phyloP scores from a whole-genome alignment of 2,888 invertebrate species.

The Thera britannica region DNA sequence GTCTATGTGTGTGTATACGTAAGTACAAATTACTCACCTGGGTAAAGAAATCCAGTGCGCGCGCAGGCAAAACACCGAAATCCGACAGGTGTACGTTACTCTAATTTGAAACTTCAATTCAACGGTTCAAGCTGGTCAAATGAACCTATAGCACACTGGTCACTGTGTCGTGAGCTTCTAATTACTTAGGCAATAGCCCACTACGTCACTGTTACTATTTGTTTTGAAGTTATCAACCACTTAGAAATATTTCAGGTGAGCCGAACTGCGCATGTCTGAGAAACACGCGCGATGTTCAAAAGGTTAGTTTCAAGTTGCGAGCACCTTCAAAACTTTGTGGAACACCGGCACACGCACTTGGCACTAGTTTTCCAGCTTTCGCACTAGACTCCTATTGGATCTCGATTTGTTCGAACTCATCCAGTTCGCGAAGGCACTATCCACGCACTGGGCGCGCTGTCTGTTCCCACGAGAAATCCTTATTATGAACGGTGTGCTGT shows the following conservation, averaged over 20 bases:
- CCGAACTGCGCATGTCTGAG: constrained; percentile 78
- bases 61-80: constrained; percentile 80
- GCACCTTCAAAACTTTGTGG: constrained; percentile 63
- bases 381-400: constrained; percentile 70
- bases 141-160: constrained; percentile 40
- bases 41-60: constrained; percentile 76
- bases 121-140: constrained; percentile 47
- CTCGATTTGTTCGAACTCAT: constrained; percentile 60
- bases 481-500: constrained; percentile 58
- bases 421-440: constrained; percentile 48
- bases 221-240: constrained; percentile 79
- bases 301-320: constrained; percentile 79
- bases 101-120: constrained; percentile 62
- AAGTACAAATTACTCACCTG: constrained; percentile 63
- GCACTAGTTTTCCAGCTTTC: constrained; percentile 53
- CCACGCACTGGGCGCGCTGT: constrained; percentile 52
- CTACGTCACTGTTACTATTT: constrained; percentile 70
- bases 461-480: constrained; percentile 64
- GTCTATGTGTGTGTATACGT: not conserved
- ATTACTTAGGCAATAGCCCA: constrained; percentile 66
- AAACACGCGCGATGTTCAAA: constrained; percentile 78
- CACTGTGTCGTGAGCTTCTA: constrained; percentile 59
- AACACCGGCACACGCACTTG: constrained; percentile 61
- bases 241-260: constrained; percentile 75
- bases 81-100: constrained; percentile 81